Percentiles rank a stretch among this genome's conserved stretches.
phyloP scores from a whole-genome alignment of 1,140 invertebrate genomes.

The Caerostris darwini region DNA sequence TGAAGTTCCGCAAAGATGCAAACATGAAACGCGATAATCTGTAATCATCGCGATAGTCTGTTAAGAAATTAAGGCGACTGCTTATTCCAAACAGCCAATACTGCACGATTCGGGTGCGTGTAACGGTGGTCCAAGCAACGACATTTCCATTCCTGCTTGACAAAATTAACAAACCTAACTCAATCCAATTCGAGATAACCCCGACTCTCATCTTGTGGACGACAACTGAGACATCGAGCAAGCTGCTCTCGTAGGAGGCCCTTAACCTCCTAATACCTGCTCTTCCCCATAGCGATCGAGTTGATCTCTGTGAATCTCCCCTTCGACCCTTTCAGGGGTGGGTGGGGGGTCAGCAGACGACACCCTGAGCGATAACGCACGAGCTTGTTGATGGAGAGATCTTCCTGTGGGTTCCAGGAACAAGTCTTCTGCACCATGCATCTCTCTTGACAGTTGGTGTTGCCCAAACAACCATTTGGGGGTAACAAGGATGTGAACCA shows the following conservation, averaged over 20 bases:
- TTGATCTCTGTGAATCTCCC: not conserved
- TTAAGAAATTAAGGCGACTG: too few relatives aligned
- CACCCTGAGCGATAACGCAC: conserved; percentile 13
- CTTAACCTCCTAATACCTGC: conserved; percentile 19
- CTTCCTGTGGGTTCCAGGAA: not conserved
- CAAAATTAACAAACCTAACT: too few relatives aligned
- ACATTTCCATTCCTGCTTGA: too few relatives aligned
- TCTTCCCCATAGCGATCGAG: not conserved
- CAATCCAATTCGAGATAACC: too few relatives aligned
- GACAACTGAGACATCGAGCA: too few relatives aligned
- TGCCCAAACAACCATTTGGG: not conserved
- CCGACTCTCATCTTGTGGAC: too few relatives aligned
- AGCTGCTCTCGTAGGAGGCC: not conserved
- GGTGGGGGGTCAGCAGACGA: not conserved
- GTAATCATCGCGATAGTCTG: too few relatives aligned
- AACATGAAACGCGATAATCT: too few relatives aligned
- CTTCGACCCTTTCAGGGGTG: not conserved
- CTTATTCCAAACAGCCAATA: too few relatives aligned
- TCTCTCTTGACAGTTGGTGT: not conserved
- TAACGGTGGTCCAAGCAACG: too few relatives aligned
- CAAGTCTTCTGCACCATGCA: not conserved
- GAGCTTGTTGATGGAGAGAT: conserved; percentile 31
- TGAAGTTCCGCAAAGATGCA: too few relatives aligned
- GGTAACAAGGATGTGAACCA: not conserved
- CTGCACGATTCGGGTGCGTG: too few relatives aligned